phyloP scores from a whole-genome alignment of 1,140 invertebrate species.

The Achroia grisella region DNA sequence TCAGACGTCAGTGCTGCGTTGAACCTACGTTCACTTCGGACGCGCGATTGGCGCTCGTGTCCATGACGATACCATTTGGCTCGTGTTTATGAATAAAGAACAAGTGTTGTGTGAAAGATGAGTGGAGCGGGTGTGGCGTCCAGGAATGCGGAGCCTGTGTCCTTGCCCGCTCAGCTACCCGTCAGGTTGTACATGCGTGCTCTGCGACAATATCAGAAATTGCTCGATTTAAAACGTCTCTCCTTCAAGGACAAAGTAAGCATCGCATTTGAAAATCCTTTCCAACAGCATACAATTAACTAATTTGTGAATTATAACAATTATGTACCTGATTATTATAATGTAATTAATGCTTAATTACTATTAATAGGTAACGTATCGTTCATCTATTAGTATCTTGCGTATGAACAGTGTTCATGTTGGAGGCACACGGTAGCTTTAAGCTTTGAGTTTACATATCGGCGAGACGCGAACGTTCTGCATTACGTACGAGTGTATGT shows the following conservation, averaged over 20 bases:
- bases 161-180: constrained; percentile 73
- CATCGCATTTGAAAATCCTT: constrained; percentile 6
- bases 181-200: constrained; percentile 75
- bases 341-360: too few species aligned
- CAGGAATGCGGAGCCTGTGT: constrained; percentile 43
- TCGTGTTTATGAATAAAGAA: constrained; percentile 48
- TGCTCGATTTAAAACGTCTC: constrained; percentile 67
- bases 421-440: too few species aligned
- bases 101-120: constrained; percentile 45
- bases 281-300: too few species aligned
- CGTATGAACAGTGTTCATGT: too few species aligned
- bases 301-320: too few species aligned
- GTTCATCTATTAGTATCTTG: too few species aligned
- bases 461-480: too few species aligned
- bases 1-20: constrained; percentile 53
- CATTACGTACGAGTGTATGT: too few species aligned
- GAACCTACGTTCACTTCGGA: constrained; percentile 65
- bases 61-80: constrained; percentile 22
- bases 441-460: constrained; percentile 1
- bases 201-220: constrained; percentile 76
- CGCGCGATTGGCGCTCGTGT: constrained; percentile 54
- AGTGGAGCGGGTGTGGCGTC: constrained; percentile 55
- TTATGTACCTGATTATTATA: too few species aligned
- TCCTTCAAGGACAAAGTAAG: constrained; percentile 70
- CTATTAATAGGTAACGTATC: too few species aligned